Conservation (phyloP, 2,888 invertebrate species). For the Ephialtes manifestator region DNA sequence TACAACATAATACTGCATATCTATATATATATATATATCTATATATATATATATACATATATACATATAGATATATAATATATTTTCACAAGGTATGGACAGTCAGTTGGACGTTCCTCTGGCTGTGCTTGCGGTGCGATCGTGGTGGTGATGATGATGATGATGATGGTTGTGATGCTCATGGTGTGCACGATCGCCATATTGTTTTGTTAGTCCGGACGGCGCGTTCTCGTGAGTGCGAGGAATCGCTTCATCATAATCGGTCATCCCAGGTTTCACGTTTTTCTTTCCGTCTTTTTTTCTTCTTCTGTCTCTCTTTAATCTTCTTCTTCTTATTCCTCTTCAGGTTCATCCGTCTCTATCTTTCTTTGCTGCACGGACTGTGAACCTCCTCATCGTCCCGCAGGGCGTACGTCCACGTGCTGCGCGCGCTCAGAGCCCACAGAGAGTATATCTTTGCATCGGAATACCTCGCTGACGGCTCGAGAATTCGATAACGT, state of each 20-base stretch:
- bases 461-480: constrained; percentile 84
- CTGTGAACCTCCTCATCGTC: constrained; percentile 78
- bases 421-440: constrained; percentile 39
- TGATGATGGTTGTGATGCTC: constrained; percentile 52
- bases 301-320: constrained; percentile 73
- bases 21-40: not conserved
- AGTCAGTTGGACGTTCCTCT: constrained; percentile 59
- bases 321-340: constrained; percentile 41
- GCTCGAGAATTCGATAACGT: constrained; percentile 85
- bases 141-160: constrained; percentile 41
- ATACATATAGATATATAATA: constrained; percentile 24
- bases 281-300: constrained; percentile 75
- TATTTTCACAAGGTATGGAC: constrained; percentile 27
- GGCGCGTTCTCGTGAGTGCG: constrained; percentile 67
- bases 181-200: constrained; percentile 65
- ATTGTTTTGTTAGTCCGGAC: constrained; percentile 75
- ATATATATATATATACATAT: not conserved
- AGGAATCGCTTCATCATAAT: constrained; percentile 86
- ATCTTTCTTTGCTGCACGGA: constrained; percentile 47
- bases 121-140: constrained; percentile 50
- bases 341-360: constrained; percentile 44
- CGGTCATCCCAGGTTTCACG: constrained; percentile 82
- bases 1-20: constrained; percentile 22
- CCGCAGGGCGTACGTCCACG: constrained; percentile 68
- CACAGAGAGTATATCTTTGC: constrained; percentile 80